A percentile compares a stretch with the other conserved stretches of the same genome.
Evolutionary conservation across 2,888 invertebrate genomes (phyloP).

Genomic region (Darwinula stevensoni): DNA sequence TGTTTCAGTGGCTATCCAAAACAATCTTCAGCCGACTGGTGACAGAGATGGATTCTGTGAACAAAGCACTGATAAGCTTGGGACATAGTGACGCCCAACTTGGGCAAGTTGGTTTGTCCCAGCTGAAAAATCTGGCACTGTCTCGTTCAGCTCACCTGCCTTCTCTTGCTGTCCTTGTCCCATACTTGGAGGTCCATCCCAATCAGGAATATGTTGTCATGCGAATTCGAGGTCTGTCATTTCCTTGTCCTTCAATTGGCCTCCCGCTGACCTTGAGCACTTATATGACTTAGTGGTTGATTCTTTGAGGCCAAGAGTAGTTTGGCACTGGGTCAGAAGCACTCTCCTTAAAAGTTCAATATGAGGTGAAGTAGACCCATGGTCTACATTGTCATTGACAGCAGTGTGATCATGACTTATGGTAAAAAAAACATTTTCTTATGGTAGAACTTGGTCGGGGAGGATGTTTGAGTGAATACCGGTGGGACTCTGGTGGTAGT

Average conservation of each 20-base stretch:
- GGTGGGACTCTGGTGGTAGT: conserved; percentile 52
- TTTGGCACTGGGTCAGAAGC: no score
- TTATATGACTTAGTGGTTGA: no score
- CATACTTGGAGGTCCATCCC: conserved; percentile 46
- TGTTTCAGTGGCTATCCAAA: conserved; percentile 45
- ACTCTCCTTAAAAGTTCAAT: no score
- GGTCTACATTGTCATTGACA: no score
- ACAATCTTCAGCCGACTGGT: conserved; percentile 47
- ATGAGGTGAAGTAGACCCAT: no score
- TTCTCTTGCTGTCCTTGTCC: conserved; percentile 29
- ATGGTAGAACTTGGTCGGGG: conserved; percentile 36
- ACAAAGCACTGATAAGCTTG: conserved; percentile 25
- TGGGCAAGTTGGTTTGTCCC: conserved; percentile 31
- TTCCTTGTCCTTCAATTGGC: conserved; percentile 4
- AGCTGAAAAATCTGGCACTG: conserved; percentile 35
- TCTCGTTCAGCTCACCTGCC: conserved; percentile 22
- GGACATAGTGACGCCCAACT: conserved; percentile 6
- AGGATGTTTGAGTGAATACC: conserved; percentile 60
- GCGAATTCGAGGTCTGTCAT: conserved; percentile 18
- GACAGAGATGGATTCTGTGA: conserved; percentile 36
- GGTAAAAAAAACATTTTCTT: conserved; percentile 1
- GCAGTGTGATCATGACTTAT: background rate
- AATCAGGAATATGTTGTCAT: conserved; percentile 62
- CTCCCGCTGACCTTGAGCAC: background rate
- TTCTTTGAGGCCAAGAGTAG: no score